Evolutionary conservation across 1,140 invertebrate genomes (phyloP), one percentile per base, ranked within the genome.

Genomic region (Drosophila elegans): DNA sequence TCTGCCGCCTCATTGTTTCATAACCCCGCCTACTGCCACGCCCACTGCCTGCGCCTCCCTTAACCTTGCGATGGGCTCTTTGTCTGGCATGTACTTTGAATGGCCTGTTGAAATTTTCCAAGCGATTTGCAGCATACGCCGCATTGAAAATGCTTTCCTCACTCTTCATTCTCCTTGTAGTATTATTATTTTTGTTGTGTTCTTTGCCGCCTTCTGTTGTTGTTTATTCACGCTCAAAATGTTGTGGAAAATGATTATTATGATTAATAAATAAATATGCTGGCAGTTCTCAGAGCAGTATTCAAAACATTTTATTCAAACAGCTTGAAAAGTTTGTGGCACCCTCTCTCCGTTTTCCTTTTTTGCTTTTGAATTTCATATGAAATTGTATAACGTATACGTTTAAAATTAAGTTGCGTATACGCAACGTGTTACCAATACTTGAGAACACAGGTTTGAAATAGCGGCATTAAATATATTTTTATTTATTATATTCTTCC

Each of bases 181-280:
- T 44, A 27, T 72, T 51, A 48, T 63, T 64, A 42, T 21, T 56
- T 63, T 42, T 63, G 32, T 63, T 73, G 25, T 46, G 48, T 44
- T 42, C 38, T 53, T 29, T 21, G 25, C 42, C 2, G 25, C n/a
- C n/a, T 39, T 36, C 38, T 62, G 49, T 74, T 74, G 57, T 74
- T 74, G 59, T 46, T 66, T 67, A 54, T 75, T 89, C 80, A 89
- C 84, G 84, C 84, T 89, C 59, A 89, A 89, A 89, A 89, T 89
- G 74, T 62, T 78, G 59, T 62, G 64, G 77, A 89, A 89, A 89
- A 89, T 89, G 80, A 89, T 89, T 89, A 89, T 89, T 89, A 89
- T 84, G 84, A 89, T 89, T 89, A 89, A 89, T 89, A 89, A 89
- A 89, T 89, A 89, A 89, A 83, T 89, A 83, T 78, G 75, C 62